phyloP scores from a whole-genome alignment of 2,113 vertebrate species.

The Eurypyga helias region DNA sequence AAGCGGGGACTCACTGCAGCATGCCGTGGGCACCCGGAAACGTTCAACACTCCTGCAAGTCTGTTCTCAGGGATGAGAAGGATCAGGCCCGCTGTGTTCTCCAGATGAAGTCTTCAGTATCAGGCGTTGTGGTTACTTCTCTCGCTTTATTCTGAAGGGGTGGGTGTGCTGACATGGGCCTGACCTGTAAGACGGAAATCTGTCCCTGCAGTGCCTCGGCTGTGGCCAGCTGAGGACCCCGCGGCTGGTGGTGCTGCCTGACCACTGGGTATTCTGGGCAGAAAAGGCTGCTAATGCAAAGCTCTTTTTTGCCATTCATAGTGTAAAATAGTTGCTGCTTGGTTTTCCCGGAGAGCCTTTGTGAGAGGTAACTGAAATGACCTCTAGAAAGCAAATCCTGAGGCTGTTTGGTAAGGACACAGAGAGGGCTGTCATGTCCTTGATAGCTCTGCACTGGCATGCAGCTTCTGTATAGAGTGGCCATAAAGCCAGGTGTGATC shows the following conservation, averaged over 20 bases:
- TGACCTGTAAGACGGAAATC: background rate
- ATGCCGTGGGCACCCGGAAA: background rate
- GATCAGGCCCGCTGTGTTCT: background rate
- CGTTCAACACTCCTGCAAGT: background rate
- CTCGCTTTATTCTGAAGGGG: background rate
- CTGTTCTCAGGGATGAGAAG: background rate
- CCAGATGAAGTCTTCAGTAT: background rate
- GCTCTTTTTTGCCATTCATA: background rate
- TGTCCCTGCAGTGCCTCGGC: background rate
- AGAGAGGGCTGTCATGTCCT: rapidly evolving
- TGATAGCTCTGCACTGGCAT: background rate
- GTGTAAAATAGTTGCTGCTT: background rate
- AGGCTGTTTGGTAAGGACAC: background rate
- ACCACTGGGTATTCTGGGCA: background rate
- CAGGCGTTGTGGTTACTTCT: background rate
- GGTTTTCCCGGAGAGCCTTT: background rate
- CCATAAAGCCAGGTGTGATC: background rate
- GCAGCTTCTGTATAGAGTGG: background rate
- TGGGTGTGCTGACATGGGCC: background rate
- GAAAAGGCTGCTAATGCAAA: background rate
- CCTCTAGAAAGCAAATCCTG: background rate
- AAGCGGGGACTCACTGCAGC: background rate
- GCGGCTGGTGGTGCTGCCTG: background rate
- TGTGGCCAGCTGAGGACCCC: rapidly evolving
- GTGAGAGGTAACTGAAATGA: background rate